These are phyloP conservation scores for Pseudomyrmex concolor DNA, from an alignment of 1,140 invertebrate genomes.

Conservation along the genomic window DNA sequence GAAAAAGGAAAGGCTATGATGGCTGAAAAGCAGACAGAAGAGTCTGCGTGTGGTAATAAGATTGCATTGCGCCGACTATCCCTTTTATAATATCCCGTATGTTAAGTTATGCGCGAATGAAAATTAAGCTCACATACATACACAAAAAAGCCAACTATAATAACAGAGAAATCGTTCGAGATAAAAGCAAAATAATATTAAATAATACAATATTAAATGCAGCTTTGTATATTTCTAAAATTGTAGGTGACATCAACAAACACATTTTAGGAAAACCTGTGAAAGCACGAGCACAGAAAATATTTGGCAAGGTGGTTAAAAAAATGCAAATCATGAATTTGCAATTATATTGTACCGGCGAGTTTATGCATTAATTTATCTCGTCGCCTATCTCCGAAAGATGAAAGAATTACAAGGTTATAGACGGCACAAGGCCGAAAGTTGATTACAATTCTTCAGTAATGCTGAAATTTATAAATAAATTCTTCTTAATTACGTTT, in stretches of 20 bases:
- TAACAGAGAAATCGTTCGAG: background rate
- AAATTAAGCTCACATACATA: background rate
- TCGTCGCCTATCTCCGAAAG: slow-evolving; percentile 25
- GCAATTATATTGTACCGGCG: slow-evolving; percentile 50
- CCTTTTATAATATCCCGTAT: slow-evolving; percentile 42
- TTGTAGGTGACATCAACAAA: slow-evolving; percentile 5
- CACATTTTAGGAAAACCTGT: background rate
- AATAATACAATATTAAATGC: background rate
- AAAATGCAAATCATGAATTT: slow-evolving; percentile 56
- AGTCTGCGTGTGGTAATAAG: slow-evolving; percentile 17
- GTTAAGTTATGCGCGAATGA: background rate
- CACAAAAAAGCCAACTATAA: background rate
- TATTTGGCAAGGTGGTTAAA: slow-evolving; percentile 39
- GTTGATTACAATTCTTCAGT: slow-evolving; percentile 66
- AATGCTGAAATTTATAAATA: slow-evolving; percentile 59
- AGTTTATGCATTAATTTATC: slow-evolving; percentile 59
- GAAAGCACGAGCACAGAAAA: background rate
- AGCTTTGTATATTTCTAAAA: background rate
- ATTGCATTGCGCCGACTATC: slow-evolving; percentile 40
- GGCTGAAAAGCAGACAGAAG: slow-evolving; percentile 30
- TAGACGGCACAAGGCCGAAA: slow-evolving; percentile 42
- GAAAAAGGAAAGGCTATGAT: background rate
- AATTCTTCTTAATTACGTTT: slow-evolving; percentile 34
- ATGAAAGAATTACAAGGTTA: slow-evolving; percentile 57
- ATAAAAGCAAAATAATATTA: background rate